Base-by-base conservation (phyloP, 1,140 invertebrate genomes). In the Tachypleus tridentatus region DNA sequence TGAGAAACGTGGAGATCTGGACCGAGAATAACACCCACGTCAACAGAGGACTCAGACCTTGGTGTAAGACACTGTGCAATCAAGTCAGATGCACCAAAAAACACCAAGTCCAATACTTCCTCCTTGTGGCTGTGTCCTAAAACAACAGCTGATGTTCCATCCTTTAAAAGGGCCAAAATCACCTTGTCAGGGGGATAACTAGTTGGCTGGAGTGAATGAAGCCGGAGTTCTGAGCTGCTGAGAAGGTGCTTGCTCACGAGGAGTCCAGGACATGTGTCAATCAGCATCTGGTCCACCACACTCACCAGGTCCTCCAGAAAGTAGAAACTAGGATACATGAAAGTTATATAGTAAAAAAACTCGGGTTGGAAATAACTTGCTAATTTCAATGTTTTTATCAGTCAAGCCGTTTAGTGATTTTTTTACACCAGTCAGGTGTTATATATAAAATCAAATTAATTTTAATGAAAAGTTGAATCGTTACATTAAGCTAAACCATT, bases 251-350 rank as follows among this genome's bases (percentile, higher is more conserved):
- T 81, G 73, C 87, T 83, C 29, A 86, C 72, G 51, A 82, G 73
- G 66, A 89, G 76, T 5, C 85, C 85, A 10, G 87, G 87, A 71
- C 84, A 84, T 54, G 86, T 82, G 70, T 82, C 29, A 86, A 71
- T 5, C 52, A 69, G 70, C 72, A 83, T 82, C 72, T 85, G 81
- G 73, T 88, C 84, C 50, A 89, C 80, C 57, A 87, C 81, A 67
- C 82, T 82, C 4, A 87, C 76, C 67, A 91, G 81, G 72, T 89
- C 85, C 72, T 86, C 85, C n/a, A 89, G 76, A 73, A 90, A 86
- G 70, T 85, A 85, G 72, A 89, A 89, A 71, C 75, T 75, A 49
- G 29, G 29, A 29, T 29, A 29, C 29, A 29, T 29, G 29, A 29
- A 29, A 29, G 29, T 29, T 29, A 29, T 29, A 29, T 29, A 29